A percentile compares a stretch with the other conserved stretches of the same genome.
Conservation (phyloP, 2,113 vertebrate genomes). For the Platysternon megacephalum region DNA sequence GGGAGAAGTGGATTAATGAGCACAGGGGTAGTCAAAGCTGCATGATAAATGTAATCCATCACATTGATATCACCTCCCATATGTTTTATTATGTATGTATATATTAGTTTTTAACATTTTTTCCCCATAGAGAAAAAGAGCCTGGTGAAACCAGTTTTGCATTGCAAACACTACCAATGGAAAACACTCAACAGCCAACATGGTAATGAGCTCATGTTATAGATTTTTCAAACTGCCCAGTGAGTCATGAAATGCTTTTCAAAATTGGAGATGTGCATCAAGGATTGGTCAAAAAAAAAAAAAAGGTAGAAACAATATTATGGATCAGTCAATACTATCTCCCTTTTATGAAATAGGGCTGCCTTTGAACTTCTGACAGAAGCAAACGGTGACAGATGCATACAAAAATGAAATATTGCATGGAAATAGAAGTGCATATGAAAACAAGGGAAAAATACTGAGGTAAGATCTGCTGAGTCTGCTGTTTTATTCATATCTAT, state of each 20-base stretch:
- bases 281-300: conserved; percentile 57
- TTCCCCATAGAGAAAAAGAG: conserved; percentile 6
- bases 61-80: neutral
- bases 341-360: conserved; percentile 56
- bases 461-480: conserved; percentile 68
- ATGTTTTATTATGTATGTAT: conserved; percentile 60
- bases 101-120: conserved; percentile 56
- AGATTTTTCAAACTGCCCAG: conserved; percentile 73
- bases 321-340: conserved; percentile 59
- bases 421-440: conserved; percentile 67
- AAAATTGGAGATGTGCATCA: conserved; percentile 60
- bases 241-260: conserved; percentile 73
- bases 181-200: conserved; percentile 52
- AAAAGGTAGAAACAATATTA: conserved; percentile 58
- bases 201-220: conserved; percentile 65
- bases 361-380: conserved; percentile 72
- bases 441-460: conserved; percentile 42
- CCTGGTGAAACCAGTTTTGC: conserved; percentile 34
- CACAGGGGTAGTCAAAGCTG: neutral
- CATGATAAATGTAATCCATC: conserved; percentile 27
- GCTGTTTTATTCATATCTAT: conserved; percentile 20
- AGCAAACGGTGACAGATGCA: conserved; percentile 64
- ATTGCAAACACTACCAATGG: conserved; percentile 32
- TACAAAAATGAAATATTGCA: conserved; percentile 66
- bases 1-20: conserved; percentile 14